These are phyloP conservation scores for Jaculus jaculus DNA, from an alignment of 2,113 vertebrate genomes.

Conservation along the genomic window DNA sequence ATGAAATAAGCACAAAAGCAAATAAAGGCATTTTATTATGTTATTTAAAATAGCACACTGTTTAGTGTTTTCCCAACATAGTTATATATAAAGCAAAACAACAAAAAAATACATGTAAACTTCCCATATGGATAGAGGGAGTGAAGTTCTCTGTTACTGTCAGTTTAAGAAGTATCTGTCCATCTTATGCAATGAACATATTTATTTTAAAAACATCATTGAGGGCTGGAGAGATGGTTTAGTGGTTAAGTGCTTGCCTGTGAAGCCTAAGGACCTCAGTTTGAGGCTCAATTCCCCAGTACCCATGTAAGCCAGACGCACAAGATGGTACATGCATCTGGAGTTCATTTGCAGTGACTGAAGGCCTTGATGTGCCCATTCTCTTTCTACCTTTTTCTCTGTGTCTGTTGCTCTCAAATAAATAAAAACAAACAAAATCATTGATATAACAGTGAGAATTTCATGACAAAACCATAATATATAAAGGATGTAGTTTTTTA, in stretches of 20 bases:
- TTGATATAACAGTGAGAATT: slow-evolving; percentile 27
- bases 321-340: too few species aligned
- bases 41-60: slow-evolving; percentile 28
- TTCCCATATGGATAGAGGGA: not conserved
- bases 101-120: slow-evolving; percentile 33
- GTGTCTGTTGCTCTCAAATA: too few species aligned
- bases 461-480: slow-evolving; percentile 30
- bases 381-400: too few species aligned
- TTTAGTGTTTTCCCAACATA: not conserved
- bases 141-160: not conserved
- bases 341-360: too few species aligned
- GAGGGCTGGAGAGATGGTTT: too few species aligned
- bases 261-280: too few species aligned
- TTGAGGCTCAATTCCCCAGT: too few species aligned
- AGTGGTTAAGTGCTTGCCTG: too few species aligned
- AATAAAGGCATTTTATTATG: slow-evolving; percentile 9
- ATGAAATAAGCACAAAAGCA: slow-evolving; percentile 16
- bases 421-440: too few species aligned
- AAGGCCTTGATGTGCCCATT: too few species aligned
- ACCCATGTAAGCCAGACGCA: too few species aligned
- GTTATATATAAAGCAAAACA: not conserved
- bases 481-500: slow-evolving; percentile 13
- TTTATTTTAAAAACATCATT: not conserved
- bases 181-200: not conserved
- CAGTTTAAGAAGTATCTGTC: slow-evolving; percentile 10